A percentile compares a stretch with the other conserved stretches of the same genome.
Evolutionary conservation across 2,888 invertebrate species (phyloP).

Genomic region (Dichetophora obliterata): DNA sequence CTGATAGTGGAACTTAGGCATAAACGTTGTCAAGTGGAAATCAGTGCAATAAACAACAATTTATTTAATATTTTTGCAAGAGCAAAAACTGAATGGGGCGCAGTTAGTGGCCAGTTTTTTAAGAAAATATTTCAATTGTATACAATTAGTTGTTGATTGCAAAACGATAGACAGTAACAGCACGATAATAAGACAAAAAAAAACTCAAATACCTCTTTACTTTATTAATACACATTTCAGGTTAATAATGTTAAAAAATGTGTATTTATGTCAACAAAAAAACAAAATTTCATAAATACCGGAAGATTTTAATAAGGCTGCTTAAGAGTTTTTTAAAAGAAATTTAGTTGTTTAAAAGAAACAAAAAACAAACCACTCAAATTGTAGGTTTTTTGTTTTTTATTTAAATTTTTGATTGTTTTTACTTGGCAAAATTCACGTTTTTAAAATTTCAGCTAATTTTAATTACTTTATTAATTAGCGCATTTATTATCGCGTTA

Average conservation of each 20-base stretch:
- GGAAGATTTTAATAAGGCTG: no score
- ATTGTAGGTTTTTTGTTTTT: neutral
- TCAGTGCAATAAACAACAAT: no score
- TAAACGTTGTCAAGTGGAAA: no score
- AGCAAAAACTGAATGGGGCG: no score
- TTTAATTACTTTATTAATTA: neutral
- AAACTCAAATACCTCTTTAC: neutral
- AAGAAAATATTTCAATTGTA: no score
- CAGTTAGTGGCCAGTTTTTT: no score
- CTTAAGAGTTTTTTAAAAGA: no score
- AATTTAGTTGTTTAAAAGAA: neutral
- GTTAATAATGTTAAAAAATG: neutral
- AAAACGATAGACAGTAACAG: neutral
- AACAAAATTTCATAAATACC: neutral
- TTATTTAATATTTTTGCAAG: no score
- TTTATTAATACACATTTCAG: neutral
- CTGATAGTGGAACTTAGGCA: no score
- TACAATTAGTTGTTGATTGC: no score
- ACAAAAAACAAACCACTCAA: neutral
- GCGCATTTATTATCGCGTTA: neutral
- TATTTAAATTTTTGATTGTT: neutral
- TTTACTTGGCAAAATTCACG: neutral
- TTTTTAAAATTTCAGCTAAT: neutral
- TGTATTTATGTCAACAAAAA: neutral
- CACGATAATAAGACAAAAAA: neutral